A percentile compares a stretch with the other conserved stretches of the same genome.
Conservation (phyloP, 2,113 vertebrate species). For the Enhydra lutris region DNA sequence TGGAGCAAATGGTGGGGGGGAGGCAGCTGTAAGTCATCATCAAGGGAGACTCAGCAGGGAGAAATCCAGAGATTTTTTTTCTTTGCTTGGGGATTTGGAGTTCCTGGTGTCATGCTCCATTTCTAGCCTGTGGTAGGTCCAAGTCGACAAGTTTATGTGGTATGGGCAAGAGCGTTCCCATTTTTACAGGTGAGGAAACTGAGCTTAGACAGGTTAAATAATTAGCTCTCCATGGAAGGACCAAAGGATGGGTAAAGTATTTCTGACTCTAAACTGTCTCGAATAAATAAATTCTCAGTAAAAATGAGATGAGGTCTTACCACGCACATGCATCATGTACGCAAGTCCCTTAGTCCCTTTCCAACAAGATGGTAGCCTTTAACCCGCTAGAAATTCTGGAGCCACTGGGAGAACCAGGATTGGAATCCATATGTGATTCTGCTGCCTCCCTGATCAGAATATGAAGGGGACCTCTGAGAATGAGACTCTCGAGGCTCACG, state of each 20-base stretch:
- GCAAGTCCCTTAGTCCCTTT: neutral
- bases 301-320: neutral
- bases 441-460: neutral
- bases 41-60: neutral
- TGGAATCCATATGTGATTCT: neutral
- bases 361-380: neutral
- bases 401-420: neutral
- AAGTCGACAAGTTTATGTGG: neutral
- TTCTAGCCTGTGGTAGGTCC: neutral
- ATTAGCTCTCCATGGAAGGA: neutral
- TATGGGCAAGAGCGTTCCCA: neutral
- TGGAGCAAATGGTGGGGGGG: neutral
- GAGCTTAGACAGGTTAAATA: neutral
- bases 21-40: constrained; percentile 2
- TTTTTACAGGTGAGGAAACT: neutral
- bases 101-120: neutral
- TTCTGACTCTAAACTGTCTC: neutral
- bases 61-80: neutral
- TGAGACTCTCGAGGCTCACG: neutral
- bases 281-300: neutral
- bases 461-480: constrained; percentile 27
- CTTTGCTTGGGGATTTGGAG: neutral
- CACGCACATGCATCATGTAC: neutral
- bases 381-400: constrained; percentile 14
- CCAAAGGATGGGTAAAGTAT: neutral